Conservation (phyloP, 2,797 vertebrate genomes). For the Atherinosoma microstoma region DNA sequence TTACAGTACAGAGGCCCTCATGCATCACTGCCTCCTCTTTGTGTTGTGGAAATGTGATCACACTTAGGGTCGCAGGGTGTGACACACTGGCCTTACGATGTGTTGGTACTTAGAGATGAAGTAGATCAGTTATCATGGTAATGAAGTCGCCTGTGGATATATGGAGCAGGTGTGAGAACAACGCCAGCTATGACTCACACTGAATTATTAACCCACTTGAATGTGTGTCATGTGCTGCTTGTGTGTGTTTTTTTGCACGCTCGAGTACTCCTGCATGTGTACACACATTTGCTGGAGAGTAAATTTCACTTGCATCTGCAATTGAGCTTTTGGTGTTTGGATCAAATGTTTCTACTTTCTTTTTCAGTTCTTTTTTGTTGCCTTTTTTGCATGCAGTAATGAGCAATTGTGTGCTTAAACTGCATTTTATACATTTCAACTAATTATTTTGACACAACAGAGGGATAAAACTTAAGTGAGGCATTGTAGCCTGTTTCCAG, state of each 20-base stretch:
- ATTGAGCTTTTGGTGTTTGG: background rate
- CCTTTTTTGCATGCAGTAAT: background rate
- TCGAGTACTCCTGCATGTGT: slow-evolving; percentile 6
- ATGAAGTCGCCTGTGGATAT: slow-evolving; percentile 50
- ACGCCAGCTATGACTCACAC: slow-evolving; percentile 41
- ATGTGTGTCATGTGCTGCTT: slow-evolving; percentile 14
- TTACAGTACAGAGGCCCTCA: slow-evolving; percentile 28
- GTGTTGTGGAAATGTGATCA: slow-evolving; percentile 55
- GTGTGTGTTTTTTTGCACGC: slow-evolving; percentile 16
- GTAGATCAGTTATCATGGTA: slow-evolving; percentile 54
- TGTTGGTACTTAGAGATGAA: slow-evolving; percentile 37
- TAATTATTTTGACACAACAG: background rate
- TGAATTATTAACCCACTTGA: slow-evolving; percentile 68
- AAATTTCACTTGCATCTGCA: slow-evolving; percentile 3
- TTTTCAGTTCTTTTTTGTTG: background rate
- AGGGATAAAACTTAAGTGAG: background rate
- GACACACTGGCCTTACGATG: slow-evolving; percentile 50
- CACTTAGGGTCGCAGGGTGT: slow-evolving; percentile 26
- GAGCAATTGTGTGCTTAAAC: background rate
- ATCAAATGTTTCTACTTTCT: background rate
- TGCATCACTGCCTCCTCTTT: slow-evolving; percentile 46
- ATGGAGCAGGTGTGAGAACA: slow-evolving; percentile 71
- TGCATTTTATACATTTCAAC: background rate
- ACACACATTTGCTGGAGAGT: background rate
- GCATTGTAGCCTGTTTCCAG: background rate